These are phyloP conservation scores for Andrena hattorfiana DNA, from an alignment of 2,888 invertebrate genomes.

Conservation along the genomic window DNA sequence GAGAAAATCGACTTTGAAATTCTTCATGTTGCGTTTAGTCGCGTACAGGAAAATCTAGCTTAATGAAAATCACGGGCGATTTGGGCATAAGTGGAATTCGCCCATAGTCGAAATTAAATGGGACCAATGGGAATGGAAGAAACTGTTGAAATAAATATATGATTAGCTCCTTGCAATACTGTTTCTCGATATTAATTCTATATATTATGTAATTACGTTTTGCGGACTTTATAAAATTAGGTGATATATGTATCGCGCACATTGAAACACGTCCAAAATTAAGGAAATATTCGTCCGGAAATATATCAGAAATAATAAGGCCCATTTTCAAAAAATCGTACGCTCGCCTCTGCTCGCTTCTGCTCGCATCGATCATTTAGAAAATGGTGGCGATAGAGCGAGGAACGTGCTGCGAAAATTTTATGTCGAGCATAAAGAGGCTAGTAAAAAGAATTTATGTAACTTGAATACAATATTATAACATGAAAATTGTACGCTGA, in stretches of 20 bases:
- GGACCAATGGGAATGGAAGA: neutral
- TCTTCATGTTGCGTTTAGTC: too few species aligned
- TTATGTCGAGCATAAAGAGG: neutral
- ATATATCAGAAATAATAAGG: neutral
- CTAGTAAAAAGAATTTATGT: neutral
- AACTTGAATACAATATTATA: neutral
- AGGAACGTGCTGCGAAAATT: neutral
- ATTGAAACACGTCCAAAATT: constrained; percentile 10
- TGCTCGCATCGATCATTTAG: neutral
- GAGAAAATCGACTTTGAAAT: too few species aligned
- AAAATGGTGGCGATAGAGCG: neutral
- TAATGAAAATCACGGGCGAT: too few species aligned
- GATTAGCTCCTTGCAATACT: neutral
- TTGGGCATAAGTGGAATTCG: too few species aligned
- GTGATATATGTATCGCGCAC: neutral
- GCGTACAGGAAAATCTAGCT: too few species aligned
- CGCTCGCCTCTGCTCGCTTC: too few species aligned
- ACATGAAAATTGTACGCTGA: neutral
- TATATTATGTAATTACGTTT: neutral
- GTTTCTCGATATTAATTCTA: neutral
- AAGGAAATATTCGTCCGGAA: neutral
- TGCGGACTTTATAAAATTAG: neutral
- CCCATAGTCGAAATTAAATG: neutral
- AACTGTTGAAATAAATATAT: neutral
- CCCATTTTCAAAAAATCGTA: neutral